phyloP scores from a whole-genome alignment of 2,113 vertebrate species.

The Ciconia boyciana region DNA sequence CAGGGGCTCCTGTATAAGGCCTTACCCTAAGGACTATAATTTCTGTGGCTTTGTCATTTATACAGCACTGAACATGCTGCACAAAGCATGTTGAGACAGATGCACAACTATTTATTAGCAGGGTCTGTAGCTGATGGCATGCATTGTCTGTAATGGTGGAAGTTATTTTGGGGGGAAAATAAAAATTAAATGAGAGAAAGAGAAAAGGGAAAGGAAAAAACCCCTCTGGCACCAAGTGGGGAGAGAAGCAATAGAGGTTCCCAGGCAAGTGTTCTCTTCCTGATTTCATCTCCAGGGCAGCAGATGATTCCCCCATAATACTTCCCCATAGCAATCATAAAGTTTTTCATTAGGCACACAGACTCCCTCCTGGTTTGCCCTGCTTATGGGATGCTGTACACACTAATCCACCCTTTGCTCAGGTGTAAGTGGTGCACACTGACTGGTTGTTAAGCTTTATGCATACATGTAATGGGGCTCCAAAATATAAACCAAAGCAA shows the following conservation, averaged over 20 bases:
- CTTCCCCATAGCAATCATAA: background rate
- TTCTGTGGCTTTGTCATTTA: background rate
- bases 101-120: background rate
- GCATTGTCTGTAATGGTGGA: background rate
- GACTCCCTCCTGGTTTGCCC: background rate
- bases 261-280: background rate
- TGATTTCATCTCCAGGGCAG: background rate
- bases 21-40: background rate
- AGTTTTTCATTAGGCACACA: background rate
- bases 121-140: background rate
- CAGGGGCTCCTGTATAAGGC: background rate
- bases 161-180: background rate
- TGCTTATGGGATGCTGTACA: background rate
- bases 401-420: background rate
- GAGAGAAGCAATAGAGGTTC: background rate
- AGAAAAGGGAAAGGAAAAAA: background rate
- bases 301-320: background rate
- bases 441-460: background rate
- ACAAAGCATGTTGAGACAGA: background rate
- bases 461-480: fast-evolving
- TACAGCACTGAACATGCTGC: background rate
- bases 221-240: background rate
- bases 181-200: background rate
- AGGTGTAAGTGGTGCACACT: background rate
- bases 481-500: background rate